Base-by-base conservation (phyloP, 53 echinoderm and acorn worm genomes). In the Apostichopus leukothele region DNA sequence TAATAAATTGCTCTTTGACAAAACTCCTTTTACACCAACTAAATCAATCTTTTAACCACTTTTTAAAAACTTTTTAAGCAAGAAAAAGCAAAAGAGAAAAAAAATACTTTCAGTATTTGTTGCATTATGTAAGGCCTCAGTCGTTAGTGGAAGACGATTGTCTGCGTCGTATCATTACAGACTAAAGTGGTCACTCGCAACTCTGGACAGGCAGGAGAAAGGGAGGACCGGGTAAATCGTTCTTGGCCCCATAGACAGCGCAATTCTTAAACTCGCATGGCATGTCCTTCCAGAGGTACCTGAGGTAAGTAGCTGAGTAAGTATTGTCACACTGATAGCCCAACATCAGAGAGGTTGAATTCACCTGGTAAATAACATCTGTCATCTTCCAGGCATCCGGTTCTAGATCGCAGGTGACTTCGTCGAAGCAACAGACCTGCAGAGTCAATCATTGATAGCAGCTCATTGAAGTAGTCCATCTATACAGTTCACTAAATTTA, bases 201-300 rank as follows among this genome's bases (percentile, higher is more conserved):
- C 52, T 52, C 25, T 50, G 14, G 1, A 86, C 21, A 13, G 66
- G 66, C 14, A 66, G 8, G n/a, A n/a, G 23, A 60, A 96, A 96
- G 27, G 96, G 96, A 6, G 95, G 93, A 9, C 90, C 95, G 7
- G 96, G 96, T 1, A 96, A 52, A 20, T 86, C 67, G 26, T 88
- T 91, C 55, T 81, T 60, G 10, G 90, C 90, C 53, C 93, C 92
- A 53, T 96, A 96, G 8, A 96, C 90, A 1, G 93, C 89, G 80
- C 96, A 96, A 21, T 91, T 86, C 90, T 96, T 95, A 75, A 89
- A 96, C 5, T 91, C 88, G 83, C 96, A 96, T 4, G 96, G 93
- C 87, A 90, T 90, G 22, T 95, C 96, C 12, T 91, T 89, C 96
- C 96, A 96, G 12, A 80, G 74, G 57, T 95, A 95, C 18, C 93